Evolutionary conservation across 1,140 invertebrate genomes (phyloP).

Genomic region (Bombus vancouverensis): DNA sequence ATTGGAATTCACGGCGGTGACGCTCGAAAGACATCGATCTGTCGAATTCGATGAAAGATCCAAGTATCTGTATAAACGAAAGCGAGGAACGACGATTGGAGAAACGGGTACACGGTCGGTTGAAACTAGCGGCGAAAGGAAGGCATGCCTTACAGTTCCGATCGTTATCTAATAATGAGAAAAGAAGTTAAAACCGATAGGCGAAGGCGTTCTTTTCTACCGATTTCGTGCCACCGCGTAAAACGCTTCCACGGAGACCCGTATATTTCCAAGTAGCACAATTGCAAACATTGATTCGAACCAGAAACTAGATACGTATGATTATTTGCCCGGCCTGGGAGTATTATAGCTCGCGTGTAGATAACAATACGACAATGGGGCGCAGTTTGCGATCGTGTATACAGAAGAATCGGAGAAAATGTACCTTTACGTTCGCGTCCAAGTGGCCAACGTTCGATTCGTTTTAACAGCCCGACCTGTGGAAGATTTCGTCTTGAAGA

Average conservation of each 20-base stretch:
- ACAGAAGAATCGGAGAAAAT: conserved; percentile 4
- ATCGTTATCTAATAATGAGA: conserved; percentile 43
- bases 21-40: not conserved
- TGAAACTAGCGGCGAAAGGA: not conserved
- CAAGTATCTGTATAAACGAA: not conserved
- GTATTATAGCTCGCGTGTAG: conserved; percentile 36
- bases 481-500: no score
- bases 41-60: not conserved
- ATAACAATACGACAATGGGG: conserved; percentile 43
- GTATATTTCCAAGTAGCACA: conserved; percentile 44
- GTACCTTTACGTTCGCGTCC: not conserved
- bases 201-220: not conserved
- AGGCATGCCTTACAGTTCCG: not conserved
- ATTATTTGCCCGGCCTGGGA: conserved; percentile 22
- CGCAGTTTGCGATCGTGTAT: not conserved
- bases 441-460: conserved; percentile 2
- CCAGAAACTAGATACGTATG: conserved; percentile 50
- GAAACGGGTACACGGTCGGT: not conserved
- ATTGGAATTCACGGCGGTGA: not conserved
- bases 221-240: conserved; percentile 12
- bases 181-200: conserved; percentile 8
- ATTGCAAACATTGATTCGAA: conserved; percentile 49
- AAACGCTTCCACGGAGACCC: conserved; percentile 23
- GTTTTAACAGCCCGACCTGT: not conserved
- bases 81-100: not conserved